Evolutionary conservation across 2,113 vertebrate species (phyloP), one percentile per base, ranked within the genome.

Genomic region (Myrmecobius fasciatus): DNA sequence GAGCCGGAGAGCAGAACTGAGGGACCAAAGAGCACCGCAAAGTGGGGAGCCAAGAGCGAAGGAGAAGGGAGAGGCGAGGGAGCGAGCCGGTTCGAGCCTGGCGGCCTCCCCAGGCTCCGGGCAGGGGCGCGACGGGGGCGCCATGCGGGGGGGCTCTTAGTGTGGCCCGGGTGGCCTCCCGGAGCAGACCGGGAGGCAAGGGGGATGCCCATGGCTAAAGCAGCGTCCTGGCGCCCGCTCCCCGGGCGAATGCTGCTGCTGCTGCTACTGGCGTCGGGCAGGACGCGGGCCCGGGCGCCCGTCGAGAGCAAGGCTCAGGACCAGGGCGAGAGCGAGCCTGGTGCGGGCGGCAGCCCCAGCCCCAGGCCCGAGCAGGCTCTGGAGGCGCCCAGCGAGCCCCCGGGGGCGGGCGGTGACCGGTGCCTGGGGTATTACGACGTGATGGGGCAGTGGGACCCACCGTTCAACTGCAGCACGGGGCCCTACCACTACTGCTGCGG

Each of bases 381-480:
- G 25, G 67, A 60, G 53, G 60, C 89, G 1, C 91, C 96, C 0
- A 49, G 95, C 53, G 93, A 96, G 0, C 93, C 91, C 25, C 98
- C 98, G 46, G 98, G 98, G 93, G 98, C 98, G 0, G 96, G 97
- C 0, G 99, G 99, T 0, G 99, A 99, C 97, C 98, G 99, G 93
- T 99, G 99, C 97, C 98, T 99, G 96, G 99, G 99, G 92, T 99
- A 99, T 98, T 99, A 99, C 89, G 99, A 99, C 89, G 99, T 99
- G 97, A 99, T 99, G 99, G 99, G 99, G 56, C 99, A 99, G 96
- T 99, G 99, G 99, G 99, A 99, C 97, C 99, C 99, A 1, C 99
- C 99, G 1, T 99, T 99, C 98, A 99, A 99, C 98, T 99, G 99
- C 98, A 99, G 99, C 96, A 99, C 98, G 0, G 99, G 99, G 75